Conservation (phyloP, 1,140 invertebrate genomes). For the Dendrolimus kikuchii region DNA sequence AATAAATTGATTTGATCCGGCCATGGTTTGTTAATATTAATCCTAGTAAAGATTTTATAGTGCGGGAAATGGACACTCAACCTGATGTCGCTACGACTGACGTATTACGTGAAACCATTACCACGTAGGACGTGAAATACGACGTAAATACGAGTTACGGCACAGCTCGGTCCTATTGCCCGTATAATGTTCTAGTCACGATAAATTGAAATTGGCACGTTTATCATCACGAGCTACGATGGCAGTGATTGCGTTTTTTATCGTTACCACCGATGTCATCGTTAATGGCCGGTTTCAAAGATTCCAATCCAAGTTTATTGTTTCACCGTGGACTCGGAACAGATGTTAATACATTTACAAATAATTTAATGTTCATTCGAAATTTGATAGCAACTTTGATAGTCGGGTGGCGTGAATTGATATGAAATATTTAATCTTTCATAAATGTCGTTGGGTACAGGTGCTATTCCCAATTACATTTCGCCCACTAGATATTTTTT, state of each 20-base stretch:
- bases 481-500: too few species aligned
- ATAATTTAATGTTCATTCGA: too few species aligned
- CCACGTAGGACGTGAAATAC: constrained; percentile 38
- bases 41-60: too few species aligned
- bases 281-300: not conserved
- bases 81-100: constrained; percentile 6
- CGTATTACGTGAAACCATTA: constrained; percentile 34
- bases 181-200: constrained; percentile 33
- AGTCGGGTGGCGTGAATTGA: too few species aligned
- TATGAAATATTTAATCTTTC: too few species aligned
- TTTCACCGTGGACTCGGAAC: not conserved
- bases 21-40: too few species aligned
- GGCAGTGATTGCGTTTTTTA: constrained; percentile 34
- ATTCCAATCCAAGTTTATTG: not conserved
- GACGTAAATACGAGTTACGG: constrained; percentile 44
- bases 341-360: not conserved
- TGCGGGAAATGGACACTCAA: too few species aligned
- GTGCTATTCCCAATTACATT: too few species aligned
- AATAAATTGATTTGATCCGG: too few species aligned
- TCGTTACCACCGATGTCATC: constrained; percentile 4
- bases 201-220: constrained; percentile 42
- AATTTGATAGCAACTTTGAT: too few species aligned
- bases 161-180: constrained; percentile 27
- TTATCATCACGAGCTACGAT: constrained; percentile 26
- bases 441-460: too few species aligned